Evolutionary conservation across 2,113 vertebrate species (phyloP), one percentile per base, ranked within the genome.

Genomic region (Lampris megalopsis): DNA sequence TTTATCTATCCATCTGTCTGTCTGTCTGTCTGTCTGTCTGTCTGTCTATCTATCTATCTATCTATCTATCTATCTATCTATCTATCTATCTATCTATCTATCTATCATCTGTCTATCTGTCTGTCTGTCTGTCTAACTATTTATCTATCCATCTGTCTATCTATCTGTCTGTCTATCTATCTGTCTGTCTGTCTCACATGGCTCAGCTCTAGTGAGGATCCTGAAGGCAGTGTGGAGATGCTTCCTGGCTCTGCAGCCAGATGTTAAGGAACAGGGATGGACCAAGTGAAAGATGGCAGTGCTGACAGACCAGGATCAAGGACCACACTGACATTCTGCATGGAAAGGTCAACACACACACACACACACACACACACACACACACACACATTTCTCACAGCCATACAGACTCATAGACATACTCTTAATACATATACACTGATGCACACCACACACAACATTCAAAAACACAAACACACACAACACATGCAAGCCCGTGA

Each of bases 251-350:
- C 24, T 24, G 24, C 24, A 24, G 24, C 24, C 24, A 24, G 24
- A 24, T 24, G 24, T 24, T 24, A 24, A 24, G 24, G 24, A 24
- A 24, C 24, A 24, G 24, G 24, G 24, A 24, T 24, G 24, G 24
- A 24, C 24, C 24, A 24, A 24, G 24, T 24, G 24, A 24, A 24
- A 24, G 24, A 24, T 24, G 24, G 24, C 24, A 24, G 94, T 90
- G 93, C 95, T 96, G 96, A 97, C 95, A 95, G 24, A 94, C 94
- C 95, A 93, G 95, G 94, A 95, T 96, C 95, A 95, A 95, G 95
- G 94, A 95, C 94, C 93, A 87, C 85, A 93, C 96, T 98, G 97
- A 98, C 96, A 97, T 97, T 98, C 96, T 96, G 56, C 35, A 58
- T 41, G 62, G 77, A 90, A 91, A 91, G 88, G 86, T 90, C 82